These are phyloP conservation scores for Drosophila lacicola DNA, from an alignment of 2,888 invertebrate genomes.

Conservation along the genomic window DNA sequence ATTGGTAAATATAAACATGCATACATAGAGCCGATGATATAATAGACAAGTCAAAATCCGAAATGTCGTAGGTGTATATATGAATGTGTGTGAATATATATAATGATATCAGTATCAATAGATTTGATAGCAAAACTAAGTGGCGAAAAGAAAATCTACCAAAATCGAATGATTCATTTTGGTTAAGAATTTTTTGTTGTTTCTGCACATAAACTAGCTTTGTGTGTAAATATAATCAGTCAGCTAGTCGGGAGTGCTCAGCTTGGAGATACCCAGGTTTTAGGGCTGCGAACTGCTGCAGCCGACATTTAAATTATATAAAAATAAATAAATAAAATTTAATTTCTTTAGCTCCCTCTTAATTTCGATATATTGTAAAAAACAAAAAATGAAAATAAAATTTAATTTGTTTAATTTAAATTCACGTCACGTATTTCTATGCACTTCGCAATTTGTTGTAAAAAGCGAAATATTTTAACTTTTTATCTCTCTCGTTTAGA, in stretches of 20 bases:
- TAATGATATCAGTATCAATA: slow-evolving; percentile 31
- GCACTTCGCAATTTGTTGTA: not conserved
- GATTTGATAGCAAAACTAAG: too few species aligned
- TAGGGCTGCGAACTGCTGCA: too few species aligned
- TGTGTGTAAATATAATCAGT: too few species aligned
- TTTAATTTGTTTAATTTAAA: too few species aligned
- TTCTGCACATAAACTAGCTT: too few species aligned
- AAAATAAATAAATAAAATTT: too few species aligned
- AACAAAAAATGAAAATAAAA: not conserved
- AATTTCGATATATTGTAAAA: too few species aligned
- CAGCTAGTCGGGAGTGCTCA: too few species aligned
- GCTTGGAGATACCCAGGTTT: too few species aligned
- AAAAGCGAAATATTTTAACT: not conserved
- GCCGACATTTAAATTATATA: too few species aligned
- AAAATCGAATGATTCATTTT: slow-evolving; percentile 37
- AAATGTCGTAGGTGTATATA: slow-evolving; percentile 4
- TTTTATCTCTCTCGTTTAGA: slow-evolving; percentile 55
- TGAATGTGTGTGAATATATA: not conserved
- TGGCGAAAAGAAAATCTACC: not conserved
- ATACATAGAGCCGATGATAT: slow-evolving; percentile 15
- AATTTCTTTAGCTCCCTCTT: too few species aligned
- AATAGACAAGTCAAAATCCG: slow-evolving; percentile 4
- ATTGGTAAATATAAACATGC: slow-evolving; percentile 70
- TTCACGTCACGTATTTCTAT: not conserved
- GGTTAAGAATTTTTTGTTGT: too few species aligned